A percentile compares a stretch with the other conserved stretches of the same genome.
Conservation (phyloP, 2,797 vertebrate species). For the Spheniscus humboldti region DNA sequence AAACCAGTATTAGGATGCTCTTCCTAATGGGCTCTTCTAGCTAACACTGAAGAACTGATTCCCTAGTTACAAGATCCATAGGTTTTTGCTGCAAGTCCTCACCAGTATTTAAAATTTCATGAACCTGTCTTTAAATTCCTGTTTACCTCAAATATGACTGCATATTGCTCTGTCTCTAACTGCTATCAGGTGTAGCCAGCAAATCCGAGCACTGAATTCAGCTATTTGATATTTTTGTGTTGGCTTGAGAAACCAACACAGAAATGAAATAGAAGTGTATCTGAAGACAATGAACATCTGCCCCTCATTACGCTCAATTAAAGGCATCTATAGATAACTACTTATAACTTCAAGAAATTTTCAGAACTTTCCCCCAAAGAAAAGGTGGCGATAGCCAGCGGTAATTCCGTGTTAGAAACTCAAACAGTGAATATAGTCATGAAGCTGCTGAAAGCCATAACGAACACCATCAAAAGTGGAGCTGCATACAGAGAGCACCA, state of each 20-base stretch:
- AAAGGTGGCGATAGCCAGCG: not conserved
- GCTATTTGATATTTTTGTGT: not conserved
- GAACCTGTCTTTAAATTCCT: not conserved
- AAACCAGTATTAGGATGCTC: not conserved
- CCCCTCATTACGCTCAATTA: not conserved
- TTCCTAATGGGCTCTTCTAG: not conserved
- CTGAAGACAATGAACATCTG: not conserved
- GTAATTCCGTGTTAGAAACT: not conserved
- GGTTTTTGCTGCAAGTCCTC: not conserved
- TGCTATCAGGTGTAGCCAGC: not conserved
- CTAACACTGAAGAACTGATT: not conserved
- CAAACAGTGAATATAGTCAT: not conserved
- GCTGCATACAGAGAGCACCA: not conserved
- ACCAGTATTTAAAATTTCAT: conserved; percentile 12
- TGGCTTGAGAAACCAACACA: not conserved
- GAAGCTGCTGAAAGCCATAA: not conserved
- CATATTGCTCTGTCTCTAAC: not conserved
- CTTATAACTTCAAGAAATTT: not conserved
- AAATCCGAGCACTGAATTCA: not conserved
- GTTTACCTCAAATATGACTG: not conserved
- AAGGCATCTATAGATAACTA: not conserved
- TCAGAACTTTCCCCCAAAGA: not conserved
- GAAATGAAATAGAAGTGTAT: not conserved
- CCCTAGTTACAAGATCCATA: not conserved
- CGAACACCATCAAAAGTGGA: not conserved